phyloP scores from a whole-genome alignment of 2,113 vertebrate species.

The Oophaga pumilio region DNA sequence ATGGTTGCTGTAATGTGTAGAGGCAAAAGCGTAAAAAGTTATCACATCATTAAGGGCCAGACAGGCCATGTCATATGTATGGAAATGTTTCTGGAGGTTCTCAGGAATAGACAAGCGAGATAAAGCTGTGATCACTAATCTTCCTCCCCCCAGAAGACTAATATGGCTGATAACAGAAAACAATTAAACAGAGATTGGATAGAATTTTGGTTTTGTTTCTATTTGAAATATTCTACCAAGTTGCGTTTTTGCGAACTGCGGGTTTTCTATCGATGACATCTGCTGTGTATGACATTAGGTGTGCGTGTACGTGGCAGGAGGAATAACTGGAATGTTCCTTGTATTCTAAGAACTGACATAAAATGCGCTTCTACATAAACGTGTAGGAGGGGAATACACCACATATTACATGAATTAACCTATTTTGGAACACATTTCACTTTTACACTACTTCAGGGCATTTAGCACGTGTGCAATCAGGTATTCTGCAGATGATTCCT shows the following conservation, averaged over 20 bases:
- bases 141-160: too few species aligned
- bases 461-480: constrained; percentile 11
- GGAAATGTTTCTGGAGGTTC: not conserved
- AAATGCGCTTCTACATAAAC: constrained; percentile 11
- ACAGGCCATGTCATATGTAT: not conserved
- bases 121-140: too few species aligned
- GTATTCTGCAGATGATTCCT: not conserved
- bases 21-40: too few species aligned
- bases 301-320: constrained; percentile 16
- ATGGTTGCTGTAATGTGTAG: too few species aligned
- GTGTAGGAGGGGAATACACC: not conserved
- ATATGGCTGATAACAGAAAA: not conserved
- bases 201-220: not conserved
- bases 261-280: not conserved
- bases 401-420: constrained; percentile 6
- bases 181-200: not conserved
- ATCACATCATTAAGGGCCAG: too few species aligned
- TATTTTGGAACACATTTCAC: not conserved
- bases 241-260: not conserved
- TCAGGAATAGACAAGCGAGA: not conserved
- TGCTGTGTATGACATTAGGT: constrained; percentile 26
- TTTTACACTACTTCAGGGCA: not conserved
- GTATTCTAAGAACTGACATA: constrained; percentile 33
- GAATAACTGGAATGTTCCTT: constrained; percentile 13
- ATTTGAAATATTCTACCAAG: not conserved